phyloP scores from a whole-genome alignment of 2,888 invertebrate species.

The Leptarthrus brevirostris region DNA sequence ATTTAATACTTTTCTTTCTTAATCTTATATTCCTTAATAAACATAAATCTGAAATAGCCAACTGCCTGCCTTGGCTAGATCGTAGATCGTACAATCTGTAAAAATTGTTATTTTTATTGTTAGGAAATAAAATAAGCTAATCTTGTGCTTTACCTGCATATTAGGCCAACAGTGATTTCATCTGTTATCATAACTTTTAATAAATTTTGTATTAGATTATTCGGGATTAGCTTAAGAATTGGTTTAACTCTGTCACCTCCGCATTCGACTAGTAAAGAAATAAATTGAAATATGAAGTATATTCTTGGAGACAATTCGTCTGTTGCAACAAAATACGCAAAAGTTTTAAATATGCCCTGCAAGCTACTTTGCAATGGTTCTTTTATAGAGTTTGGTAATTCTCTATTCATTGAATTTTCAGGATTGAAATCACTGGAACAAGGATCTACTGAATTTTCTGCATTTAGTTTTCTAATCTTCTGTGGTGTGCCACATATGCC shows the following conservation, averaged over 20 bases:
- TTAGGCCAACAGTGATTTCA: conserved; percentile 65
- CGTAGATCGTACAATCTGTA: conserved; percentile 77
- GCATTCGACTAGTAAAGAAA: conserved; percentile 80
- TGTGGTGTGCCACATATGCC: conserved; percentile 69
- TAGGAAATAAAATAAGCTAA: no score
- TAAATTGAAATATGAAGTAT: conserved; percentile 83
- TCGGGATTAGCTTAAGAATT: conserved; percentile 80
- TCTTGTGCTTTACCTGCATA: conserved; percentile 59
- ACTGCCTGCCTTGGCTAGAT: conserved; percentile 79
- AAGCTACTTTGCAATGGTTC: conserved; percentile 76
- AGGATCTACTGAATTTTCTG: conserved; percentile 71
- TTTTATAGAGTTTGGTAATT: conserved; percentile 64
- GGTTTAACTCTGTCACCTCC: conserved; percentile 78
- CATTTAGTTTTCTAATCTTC: conserved; percentile 74
- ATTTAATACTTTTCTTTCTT: conserved; percentile 62
- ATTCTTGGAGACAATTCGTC: conserved; percentile 87
- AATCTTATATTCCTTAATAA: conserved; percentile 84
- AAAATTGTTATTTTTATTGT: no score
- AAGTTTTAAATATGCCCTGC: conserved; percentile 77
- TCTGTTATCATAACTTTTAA: conserved; percentile 72
- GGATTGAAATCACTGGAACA: conserved; percentile 66
- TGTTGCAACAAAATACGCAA: conserved; percentile 72
- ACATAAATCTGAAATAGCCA: conserved; percentile 88
- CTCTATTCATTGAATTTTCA: conserved; percentile 50
- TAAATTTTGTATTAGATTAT: conserved; percentile 80